Evolutionary conservation across 2,888 invertebrate species (phyloP).

Genomic region (Archips crataeganus): DNA sequence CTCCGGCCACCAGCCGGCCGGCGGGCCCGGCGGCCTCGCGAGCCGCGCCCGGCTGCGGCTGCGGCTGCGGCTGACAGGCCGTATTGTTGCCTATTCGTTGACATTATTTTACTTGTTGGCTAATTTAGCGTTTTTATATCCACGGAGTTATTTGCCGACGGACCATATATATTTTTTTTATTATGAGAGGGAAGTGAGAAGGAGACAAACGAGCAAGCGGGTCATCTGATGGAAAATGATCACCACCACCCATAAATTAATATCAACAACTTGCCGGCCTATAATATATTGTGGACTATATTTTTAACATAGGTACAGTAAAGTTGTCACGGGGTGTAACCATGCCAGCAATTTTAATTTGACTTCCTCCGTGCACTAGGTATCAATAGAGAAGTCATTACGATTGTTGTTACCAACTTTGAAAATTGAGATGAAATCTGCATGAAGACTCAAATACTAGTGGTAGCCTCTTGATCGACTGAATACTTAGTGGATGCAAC

Average conservation of each 20-base stretch:
- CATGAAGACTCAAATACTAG: neutral
- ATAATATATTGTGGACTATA: too few relatives aligned
- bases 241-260: too few relatives aligned
- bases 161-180: neutral
- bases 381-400: neutral
- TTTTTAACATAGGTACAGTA: neutral
- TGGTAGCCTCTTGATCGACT: neutral
- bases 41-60: too few relatives aligned
- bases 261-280: too few relatives aligned
- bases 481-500: neutral
- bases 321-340: neutral
- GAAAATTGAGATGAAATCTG: neutral
- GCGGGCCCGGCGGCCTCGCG: neutral
- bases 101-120: neutral
- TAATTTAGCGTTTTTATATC: neutral
- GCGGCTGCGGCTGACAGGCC: conserved; percentile 2
- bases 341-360: neutral
- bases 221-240: too few relatives aligned
- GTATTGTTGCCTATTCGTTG: conserved; percentile 2
- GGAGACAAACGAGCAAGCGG: too few relatives aligned
- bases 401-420: neutral
- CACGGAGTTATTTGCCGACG: neutral
- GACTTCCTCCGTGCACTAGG: neutral
- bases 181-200: too few relatives aligned
- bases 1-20: neutral